Base-by-base conservation (phyloP, 2,113 vertebrate species). In the Taurulus bubalis region DNA sequence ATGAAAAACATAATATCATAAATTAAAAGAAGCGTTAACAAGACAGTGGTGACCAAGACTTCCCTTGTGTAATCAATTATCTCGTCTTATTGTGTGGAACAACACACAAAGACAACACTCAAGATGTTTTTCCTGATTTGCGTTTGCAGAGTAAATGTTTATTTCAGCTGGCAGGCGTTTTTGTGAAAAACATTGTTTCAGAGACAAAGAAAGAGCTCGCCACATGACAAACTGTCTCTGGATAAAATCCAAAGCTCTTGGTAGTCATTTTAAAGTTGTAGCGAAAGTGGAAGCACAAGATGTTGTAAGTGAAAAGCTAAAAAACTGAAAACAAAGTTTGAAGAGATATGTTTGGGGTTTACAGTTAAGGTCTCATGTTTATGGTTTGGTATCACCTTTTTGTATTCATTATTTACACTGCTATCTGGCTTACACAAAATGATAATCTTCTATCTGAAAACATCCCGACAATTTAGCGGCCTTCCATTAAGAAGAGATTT, bases 131-230 rank as follows among this genome's bases (percentile, higher is more conserved):
- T 62, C 53, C n/a, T 53, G 8, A 58, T 45, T 60, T 65, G 36
- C 12, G 36, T 63, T 38, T 49, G n/a, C 22, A 0, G 12, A 63
- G n/a, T 30, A 72, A 49, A 68, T 70, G 34, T 49, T 66, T 9
- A 66, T 70, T 77, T 81, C 9, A 71, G 22, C 10, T 3, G 22
- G 26, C 24, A 36, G 32, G 67, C 3, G 5, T 34, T 22, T 47
- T 32, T 68, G 14, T 49, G 22, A 75, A 65, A 59, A 38, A 69
- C 14, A 20, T n/a, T 6, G 42, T 71, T 55, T 66, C 20, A 60
- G 1, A 24, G 26, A 67, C 6, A 30, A 71, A 75, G 24, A 49
- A 12, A 62, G 32, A 32, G 14, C 20, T 38, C 16, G 26, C 28
- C 6, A 14, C 36, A 42, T 1, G 16, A 8, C 22, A 20, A n/a